Evolutionary conservation across 2,888 invertebrate species (phyloP).

Genomic region (Tipula vernalis): DNA sequence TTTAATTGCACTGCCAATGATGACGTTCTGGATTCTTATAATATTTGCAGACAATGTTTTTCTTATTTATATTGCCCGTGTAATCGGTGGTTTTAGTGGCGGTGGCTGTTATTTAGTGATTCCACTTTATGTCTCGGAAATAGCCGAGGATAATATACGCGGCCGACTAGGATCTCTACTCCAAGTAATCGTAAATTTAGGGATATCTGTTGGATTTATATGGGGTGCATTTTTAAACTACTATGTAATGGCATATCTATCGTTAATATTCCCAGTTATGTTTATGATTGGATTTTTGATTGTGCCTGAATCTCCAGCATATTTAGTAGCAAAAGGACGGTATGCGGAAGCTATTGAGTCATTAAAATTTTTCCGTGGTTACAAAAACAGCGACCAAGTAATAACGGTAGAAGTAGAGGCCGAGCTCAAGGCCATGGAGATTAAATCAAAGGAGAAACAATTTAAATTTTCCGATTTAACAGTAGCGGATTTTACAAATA

Average conservation of each 20-base stretch:
- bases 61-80: not conserved
- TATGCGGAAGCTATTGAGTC: conserved; percentile 26
- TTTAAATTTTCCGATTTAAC: too few species aligned
- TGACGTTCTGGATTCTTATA: conserved; percentile 20
- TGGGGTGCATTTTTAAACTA: conserved; percentile 27
- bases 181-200: conserved; percentile 27
- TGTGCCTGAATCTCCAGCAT: conserved; percentile 31
- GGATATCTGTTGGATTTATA: conserved; percentile 26
- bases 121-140: conserved; percentile 15
- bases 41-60: not conserved
- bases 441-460: too few species aligned
- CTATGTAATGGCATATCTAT: conserved; percentile 23
- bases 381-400: not conserved
- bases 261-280: conserved; percentile 21
- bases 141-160: not conserved
- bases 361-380: conserved; percentile 28
- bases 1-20: conserved; percentile 27
- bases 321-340: conserved; percentile 24
- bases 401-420: too few species aligned
- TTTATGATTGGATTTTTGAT: conserved; percentile 26
- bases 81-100: conserved; percentile 12
- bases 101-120: conserved; percentile 11
- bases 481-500: too few species aligned
- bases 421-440: too few species aligned
- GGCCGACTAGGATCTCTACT: conserved; percentile 30